Conservation (phyloP, 2,113 vertebrate species). For the Pygoscelis adeliae region DNA sequence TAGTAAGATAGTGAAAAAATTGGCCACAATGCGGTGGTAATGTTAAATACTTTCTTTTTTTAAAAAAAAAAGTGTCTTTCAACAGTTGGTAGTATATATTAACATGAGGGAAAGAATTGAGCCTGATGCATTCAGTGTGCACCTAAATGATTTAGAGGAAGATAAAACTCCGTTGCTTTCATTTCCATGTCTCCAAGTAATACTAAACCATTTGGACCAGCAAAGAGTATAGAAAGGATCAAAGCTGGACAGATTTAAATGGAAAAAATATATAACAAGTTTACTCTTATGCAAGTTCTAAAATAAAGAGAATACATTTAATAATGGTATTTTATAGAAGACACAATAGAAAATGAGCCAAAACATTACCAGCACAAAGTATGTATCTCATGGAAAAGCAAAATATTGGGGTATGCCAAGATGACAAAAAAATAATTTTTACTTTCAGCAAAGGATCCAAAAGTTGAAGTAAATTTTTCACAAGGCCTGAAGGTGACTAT, state of each 20-base stretch:
- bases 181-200: neutral
- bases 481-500: neutral
- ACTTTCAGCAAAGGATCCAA: neutral
- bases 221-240: neutral
- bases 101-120: neutral
- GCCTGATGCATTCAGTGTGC: neutral
- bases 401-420: neutral
- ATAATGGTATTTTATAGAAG: neutral
- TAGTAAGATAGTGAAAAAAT: neutral
- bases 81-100: neutral
- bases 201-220: neutral
- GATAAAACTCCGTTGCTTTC: neutral
- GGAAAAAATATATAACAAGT: neutral
- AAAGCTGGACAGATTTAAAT: neutral
- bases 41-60: neutral
- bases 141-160: neutral
- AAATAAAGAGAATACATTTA: neutral
- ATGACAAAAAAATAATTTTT: neutral
- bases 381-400: neutral
- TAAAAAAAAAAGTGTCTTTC: neutral
- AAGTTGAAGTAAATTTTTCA: neutral
- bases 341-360: neutral
- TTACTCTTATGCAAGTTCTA: neutral
- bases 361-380: neutral
- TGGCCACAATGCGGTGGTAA: rapidly evolving